Evolutionary conservation across 92 coral and sea anemone species (phyloP).

Genomic region (Palythoa grandis): DNA sequence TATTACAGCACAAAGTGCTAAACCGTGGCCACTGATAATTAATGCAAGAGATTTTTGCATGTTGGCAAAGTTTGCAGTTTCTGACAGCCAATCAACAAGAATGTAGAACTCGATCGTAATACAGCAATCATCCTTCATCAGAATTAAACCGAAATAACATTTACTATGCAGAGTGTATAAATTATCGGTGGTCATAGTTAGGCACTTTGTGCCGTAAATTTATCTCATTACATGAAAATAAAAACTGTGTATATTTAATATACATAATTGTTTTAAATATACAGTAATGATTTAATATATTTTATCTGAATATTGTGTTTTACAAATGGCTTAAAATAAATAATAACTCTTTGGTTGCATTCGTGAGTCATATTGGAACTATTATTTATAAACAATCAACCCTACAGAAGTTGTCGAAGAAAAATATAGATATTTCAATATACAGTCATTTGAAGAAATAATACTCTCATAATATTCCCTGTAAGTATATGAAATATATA

Average conservation of each 20-base stretch:
- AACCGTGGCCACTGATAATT: slow-evolving; percentile 7
- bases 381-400: background rate
- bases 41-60: background rate
- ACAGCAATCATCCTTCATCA: slow-evolving; percentile 23
- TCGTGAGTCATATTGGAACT: background rate
- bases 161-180: slow-evolving; percentile 17
- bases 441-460: background rate
- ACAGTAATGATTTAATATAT: background rate
- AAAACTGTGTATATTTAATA: background rate
- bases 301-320: background rate
- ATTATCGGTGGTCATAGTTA: slow-evolving; percentile 1
- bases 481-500: background rate
- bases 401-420: slow-evolving; percentile 5
- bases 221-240: slow-evolving; percentile 1
- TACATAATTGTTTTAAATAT: background rate
- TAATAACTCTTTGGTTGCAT: slow-evolving; percentile 5
- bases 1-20: background rate
- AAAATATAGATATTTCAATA: slow-evolving; percentile 2
- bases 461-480: background rate
- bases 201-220: slow-evolving; percentile 2
- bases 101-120: background rate
- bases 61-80: background rate
- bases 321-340: slow-evolving; percentile 6
- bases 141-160: no score
- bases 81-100: background rate